A percentile compares a stretch with the other conserved stretches of the same genome.
These are phyloP conservation scores for Plectropomus leopardus DNA, from an alignment of 2,113 vertebrate species.

Conservation along the genomic window DNA sequence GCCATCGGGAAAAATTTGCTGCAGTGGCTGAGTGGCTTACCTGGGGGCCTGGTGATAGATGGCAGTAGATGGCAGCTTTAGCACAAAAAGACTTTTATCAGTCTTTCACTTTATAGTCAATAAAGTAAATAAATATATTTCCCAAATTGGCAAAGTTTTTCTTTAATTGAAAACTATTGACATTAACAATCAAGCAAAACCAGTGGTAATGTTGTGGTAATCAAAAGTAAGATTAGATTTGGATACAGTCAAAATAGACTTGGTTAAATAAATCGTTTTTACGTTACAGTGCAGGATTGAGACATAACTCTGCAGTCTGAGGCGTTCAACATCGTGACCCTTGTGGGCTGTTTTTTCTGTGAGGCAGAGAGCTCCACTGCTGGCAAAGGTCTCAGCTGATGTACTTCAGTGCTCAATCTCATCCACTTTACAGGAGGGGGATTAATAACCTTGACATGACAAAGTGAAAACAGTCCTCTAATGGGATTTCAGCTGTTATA, in stretches of 20 bases:
- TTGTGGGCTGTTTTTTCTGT: conserved; percentile 31
- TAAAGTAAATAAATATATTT: not conserved
- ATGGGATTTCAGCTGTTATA: conserved; percentile 67
- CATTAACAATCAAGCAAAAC: not conserved
- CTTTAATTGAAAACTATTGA: not conserved
- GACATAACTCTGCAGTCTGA: not conserved
- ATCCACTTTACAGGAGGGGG: conserved; percentile 65
- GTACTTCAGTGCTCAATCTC: conserved; percentile 52
- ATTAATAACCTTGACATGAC: conserved; percentile 77
- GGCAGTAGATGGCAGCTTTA: not conserved
- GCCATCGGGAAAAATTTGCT: no score
- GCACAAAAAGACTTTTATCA: not conserved
- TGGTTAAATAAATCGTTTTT: not conserved
- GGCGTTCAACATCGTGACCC: conserved; percentile 28
- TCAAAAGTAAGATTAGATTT: not conserved
- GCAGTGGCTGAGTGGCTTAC: no score
- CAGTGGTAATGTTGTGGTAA: not conserved
- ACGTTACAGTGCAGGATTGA: not conserved
- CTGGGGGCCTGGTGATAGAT: no score
- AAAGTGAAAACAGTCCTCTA: conserved; percentile 71
- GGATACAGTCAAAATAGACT: not conserved
- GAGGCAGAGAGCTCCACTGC: conserved; percentile 23
- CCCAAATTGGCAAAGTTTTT: not conserved
- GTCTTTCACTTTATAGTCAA: not conserved
- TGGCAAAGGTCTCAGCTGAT: conserved; percentile 53